Conservation (phyloP, 2,888 invertebrate species). For the Polyommatus iphigenia region DNA sequence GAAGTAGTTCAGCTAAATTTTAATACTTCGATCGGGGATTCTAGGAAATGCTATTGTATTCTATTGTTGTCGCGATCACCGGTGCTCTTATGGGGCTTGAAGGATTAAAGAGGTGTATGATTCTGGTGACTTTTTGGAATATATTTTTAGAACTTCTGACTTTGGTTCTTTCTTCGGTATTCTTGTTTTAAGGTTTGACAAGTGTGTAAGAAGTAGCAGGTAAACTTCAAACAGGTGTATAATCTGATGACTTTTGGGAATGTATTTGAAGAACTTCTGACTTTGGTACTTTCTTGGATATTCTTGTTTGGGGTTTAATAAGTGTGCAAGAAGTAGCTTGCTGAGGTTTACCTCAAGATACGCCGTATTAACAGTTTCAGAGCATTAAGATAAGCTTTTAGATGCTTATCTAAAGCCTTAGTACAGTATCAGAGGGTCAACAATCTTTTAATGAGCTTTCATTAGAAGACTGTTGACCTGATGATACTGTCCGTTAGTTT, state of each 20-base stretch:
- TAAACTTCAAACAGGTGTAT: conserved; percentile 30
- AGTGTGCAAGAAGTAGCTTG: background rate
- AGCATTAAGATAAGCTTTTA: no score
- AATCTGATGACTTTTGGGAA: conserved; percentile 34
- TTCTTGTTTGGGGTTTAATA: background rate
- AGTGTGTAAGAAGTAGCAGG: background rate
- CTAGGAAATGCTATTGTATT: no score
- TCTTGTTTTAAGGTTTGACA: background rate
- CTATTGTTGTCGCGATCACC: no score
- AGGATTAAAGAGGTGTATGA: conserved; percentile 34
- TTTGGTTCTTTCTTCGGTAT: background rate
- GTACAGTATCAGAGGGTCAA: no score
- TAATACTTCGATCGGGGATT: no score
- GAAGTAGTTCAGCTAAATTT: background rate
- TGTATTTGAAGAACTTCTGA: background rate
- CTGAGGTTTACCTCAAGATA: no score
- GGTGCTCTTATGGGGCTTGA: no score
- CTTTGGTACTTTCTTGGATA: background rate
- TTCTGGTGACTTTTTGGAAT: conserved; percentile 29
- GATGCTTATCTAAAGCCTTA: background rate
- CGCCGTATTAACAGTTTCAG: no score
- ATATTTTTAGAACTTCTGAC: background rate
- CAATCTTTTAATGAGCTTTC: background rate
- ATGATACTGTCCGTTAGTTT: background rate
- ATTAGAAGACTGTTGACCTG: background rate